Evolutionary conservation across 2,113 vertebrate species (phyloP), one percentile per base, ranked within the genome.

Genomic region (Empidonax alnorum): DNA sequence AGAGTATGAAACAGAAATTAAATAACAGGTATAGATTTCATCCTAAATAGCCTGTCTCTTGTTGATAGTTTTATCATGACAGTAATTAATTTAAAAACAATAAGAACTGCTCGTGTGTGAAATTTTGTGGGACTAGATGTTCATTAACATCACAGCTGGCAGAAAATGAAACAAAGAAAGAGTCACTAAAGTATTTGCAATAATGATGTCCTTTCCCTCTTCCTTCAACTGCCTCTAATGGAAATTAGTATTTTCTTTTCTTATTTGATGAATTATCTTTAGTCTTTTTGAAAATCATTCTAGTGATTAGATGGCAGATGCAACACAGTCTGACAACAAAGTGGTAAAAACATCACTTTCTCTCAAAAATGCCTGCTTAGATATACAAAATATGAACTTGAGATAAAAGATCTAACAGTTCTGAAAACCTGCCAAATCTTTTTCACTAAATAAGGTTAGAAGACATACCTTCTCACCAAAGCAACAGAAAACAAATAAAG

Each of bases 61-160:
- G 8, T n/a, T 79, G 39, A 47, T 55, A 50, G 12, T 67, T 89
- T 84, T 75, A 78, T 87, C 42, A 89, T 59, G 39, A 10, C 13
- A 86, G 12, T 78, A 94, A 91, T 77, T 69, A 83, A 90, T 79
- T 87, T 80, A 74, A 92, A 93, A 66, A 12, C 15, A 77, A 80
- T 50, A 14, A 80, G 11, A 35, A 78, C 42, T 59, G 67, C 71
- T 88, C 24, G 41, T 71, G 47, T 9, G 16, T 66, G 41, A 85
- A 78, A 63, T 58, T 79, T 74, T 90, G 41, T 35, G 58, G 50
- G 72, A 71, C 46, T 88, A 59, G 52, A 11, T 87, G 18, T 66
- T 74, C 63, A 81, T 78, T 74, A 63, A 59, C 59, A 81, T 75
- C 39, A 74, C 39, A 92, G 59, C 59, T 90, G 47, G 47, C 31